Base-by-base conservation (phyloP, 2,797 vertebrate species). In the Argya squamiceps region DNA sequence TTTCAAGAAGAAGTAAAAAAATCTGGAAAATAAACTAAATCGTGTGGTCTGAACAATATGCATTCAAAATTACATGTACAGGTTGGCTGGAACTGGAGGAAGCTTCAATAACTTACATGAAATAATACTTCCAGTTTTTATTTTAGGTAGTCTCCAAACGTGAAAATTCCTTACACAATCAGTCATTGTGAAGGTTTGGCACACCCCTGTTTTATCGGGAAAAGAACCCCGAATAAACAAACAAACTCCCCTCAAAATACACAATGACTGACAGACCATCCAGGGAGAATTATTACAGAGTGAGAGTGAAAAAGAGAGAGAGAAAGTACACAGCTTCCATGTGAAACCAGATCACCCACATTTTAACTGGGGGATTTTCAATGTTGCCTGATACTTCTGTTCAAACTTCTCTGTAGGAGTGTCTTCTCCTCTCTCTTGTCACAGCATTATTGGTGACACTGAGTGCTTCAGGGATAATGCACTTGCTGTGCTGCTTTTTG, bases 1-100 rank as follows among this genome's bases (percentile, higher is more conserved):
- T 84, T 84, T 87, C 32, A 59, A 91, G 62, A 43, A 92, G 21
- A 26, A 70, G 32, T 67, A 83, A 87, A 91, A 43, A 73, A 92
- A 39, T 70, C 15, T 59, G 76, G 56, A 44, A 84, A 80, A 60
- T 9, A 78, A 82, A 27, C 10, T 10, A 68, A 82, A 55, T 59
- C 0, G 2, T 74, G 24, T 63, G 26, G 11, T 27, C 29, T 82
- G 21, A 84, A 56, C 4, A 76, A 19, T 43, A 27, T 23, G 7
- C 8, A 4, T 90, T 86, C 17, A 26, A 44, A 80, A 21, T 50
- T 15, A 12, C 37, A 29, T 67, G 64, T 71, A 23, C 60, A 63
- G 17, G 12, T 80, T 76, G 56, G 2, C 30, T 69, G 43, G 32
- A 34, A 32, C 7, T 3, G 19, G 17, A 64, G 53, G 39, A 73